These are phyloP conservation scores for Orius laevigatus DNA, from an alignment of 1,140 invertebrate species.

Conservation along the genomic window DNA sequence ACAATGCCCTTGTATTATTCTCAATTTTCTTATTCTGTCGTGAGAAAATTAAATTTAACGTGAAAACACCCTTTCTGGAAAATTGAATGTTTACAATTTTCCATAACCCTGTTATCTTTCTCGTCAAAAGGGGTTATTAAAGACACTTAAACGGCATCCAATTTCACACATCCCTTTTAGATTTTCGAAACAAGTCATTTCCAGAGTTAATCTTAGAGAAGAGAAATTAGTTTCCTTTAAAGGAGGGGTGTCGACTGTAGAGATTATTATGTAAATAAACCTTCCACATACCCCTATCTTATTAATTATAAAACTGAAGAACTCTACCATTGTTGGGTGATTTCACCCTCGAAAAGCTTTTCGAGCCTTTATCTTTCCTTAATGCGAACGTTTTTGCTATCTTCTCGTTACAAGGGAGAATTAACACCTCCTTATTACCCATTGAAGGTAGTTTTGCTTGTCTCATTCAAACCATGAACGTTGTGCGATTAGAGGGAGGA, in stretches of 20 bases:
- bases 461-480: background rate
- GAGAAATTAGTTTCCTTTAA: slow-evolving; percentile 7
- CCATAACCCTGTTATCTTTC: no score
- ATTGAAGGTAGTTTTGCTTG: slow-evolving; percentile 4
- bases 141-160: no score
- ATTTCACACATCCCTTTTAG: background rate
- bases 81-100: no score
- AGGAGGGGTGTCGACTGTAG: background rate
- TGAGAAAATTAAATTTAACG: no score
- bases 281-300: slow-evolving; percentile 10
- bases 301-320: slow-evolving; percentile 7
- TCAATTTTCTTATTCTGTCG: no score
- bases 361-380: slow-evolving; percentile 1
- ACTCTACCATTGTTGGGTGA: no score
- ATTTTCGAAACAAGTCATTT: slow-evolving; percentile 9
- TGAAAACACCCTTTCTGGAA: no score
- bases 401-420: slow-evolving; percentile 8
- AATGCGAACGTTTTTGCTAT: slow-evolving; percentile 11
- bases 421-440: slow-evolving; percentile 12
- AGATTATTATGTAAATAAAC: slow-evolving; percentile 10
- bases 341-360: no score
- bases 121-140: no score
- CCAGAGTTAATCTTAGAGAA: slow-evolving; percentile 8
- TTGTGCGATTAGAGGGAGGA: slow-evolving; percentile 1
- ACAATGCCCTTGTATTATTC: no score